Evolutionary conservation across 2,888 invertebrate genomes (phyloP).

Genomic region (Deroplatys truncata): DNA sequence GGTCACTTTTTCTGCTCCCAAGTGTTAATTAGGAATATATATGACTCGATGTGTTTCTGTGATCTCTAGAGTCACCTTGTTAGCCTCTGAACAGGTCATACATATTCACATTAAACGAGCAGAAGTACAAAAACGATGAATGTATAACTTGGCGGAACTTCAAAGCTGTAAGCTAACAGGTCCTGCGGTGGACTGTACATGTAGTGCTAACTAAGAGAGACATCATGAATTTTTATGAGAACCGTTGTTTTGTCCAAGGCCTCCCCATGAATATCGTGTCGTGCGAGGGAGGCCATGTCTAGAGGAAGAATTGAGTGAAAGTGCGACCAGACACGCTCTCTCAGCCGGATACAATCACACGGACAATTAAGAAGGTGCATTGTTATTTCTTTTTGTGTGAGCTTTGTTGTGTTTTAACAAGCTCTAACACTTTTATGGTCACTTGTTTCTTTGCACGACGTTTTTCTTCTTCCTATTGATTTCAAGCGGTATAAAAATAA

Average conservation of each 20-base stretch:
- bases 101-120: too few species aligned
- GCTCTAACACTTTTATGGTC: background rate
- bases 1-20: too few species aligned
- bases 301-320: background rate
- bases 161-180: background rate
- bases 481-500: too few species aligned
- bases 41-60: too few species aligned
- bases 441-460: background rate
- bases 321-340: background rate
- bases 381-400: background rate
- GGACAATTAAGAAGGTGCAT: background rate
- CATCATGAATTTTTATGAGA: constrained; percentile 3
- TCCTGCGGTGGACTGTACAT: background rate
- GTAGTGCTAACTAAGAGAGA: background rate
- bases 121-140: background rate
- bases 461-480: background rate
- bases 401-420: background rate
- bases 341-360: background rate
- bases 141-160: background rate
- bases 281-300: background rate
- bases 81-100: too few species aligned
- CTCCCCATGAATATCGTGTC: background rate
- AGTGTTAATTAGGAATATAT: too few species aligned
- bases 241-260: background rate
- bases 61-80: too few species aligned